These are phyloP conservation scores for Euleptes europaea DNA, from an alignment of 2,113 vertebrate species.

Conservation along the genomic window DNA sequence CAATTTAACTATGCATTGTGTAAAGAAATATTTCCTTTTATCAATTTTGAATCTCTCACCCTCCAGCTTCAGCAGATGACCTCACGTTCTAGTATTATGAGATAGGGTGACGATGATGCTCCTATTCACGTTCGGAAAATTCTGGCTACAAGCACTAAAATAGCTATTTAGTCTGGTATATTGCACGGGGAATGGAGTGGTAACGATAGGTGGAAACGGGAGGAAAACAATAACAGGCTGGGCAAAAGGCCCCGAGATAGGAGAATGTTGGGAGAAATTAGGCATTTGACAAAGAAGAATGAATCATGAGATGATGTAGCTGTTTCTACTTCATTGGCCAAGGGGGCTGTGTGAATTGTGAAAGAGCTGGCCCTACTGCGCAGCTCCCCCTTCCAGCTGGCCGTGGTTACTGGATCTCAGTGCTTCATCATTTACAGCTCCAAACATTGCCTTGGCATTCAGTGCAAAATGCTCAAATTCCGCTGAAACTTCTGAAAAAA, in stretches of 20 bases:
- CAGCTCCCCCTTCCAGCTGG: background rate
- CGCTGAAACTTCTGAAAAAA: background rate
- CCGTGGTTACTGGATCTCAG: background rate
- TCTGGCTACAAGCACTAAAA: background rate
- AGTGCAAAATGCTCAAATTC: background rate
- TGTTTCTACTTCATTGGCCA: background rate
- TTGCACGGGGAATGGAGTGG: background rate
- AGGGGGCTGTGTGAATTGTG: background rate
- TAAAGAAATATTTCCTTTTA: too few relatives aligned
- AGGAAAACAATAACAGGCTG: background rate
- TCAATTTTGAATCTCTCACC: too few relatives aligned
- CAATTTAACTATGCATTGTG: too few relatives aligned
- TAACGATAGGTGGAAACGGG: accelerated
- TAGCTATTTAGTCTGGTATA: background rate
- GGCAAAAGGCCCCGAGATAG: background rate
- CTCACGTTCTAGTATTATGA: too few relatives aligned
- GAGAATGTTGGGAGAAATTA: background rate
- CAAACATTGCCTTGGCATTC: background rate
- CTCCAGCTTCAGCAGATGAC: too few relatives aligned
- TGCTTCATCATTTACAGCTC: background rate
- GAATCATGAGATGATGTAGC: background rate
- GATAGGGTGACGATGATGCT: too few relatives aligned
- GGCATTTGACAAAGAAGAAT: background rate
- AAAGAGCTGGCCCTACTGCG: background rate
- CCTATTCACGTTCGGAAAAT: background rate